phyloP scores from a whole-genome alignment of 2,888 invertebrate genomes.

The Machimus atricapillus region DNA sequence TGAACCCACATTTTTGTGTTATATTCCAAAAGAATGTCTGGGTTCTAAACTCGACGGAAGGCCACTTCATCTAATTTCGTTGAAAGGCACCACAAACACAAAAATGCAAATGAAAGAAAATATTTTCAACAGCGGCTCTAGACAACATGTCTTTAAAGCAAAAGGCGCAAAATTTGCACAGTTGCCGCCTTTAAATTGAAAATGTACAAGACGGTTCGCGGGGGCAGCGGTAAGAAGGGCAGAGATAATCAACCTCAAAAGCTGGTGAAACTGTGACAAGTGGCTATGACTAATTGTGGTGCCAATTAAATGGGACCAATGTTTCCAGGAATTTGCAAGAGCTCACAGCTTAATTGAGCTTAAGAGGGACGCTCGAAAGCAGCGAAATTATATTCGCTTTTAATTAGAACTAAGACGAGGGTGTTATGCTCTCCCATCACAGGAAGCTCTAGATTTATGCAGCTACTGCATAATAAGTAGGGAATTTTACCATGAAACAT shows the following conservation, averaged over 20 bases:
- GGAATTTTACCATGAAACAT: not conserved
- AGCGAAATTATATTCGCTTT: not conserved
- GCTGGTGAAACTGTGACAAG: constrained; percentile 11
- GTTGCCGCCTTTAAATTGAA: not conserved
- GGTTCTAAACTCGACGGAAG: not conserved
- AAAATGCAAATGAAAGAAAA: not conserved
- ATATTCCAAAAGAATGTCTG: not conserved
- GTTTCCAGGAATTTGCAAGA: constrained; percentile 24
- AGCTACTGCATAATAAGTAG: not conserved
- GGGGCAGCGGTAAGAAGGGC: not conserved
- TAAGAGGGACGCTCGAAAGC: constrained; percentile 5
- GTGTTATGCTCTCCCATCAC: not conserved
- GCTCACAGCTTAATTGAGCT: constrained; percentile 30
- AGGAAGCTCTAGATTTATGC: not conserved
- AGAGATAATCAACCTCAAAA: constrained; percentile 16
- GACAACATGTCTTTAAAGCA: not conserved
- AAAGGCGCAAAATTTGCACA: not conserved
- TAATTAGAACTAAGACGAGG: constrained; percentile 1
- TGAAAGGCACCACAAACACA: not conserved
- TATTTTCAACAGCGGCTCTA: not conserved
- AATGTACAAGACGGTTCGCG: not conserved
- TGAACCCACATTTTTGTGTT: not conserved
- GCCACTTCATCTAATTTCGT: not conserved
- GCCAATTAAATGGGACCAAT: constrained; percentile 22
- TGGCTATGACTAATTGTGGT: constrained; percentile 30